These are phyloP conservation scores for Agrypnus murinus DNA, from an alignment of 2,888 invertebrate genomes.

Conservation along the genomic window DNA sequence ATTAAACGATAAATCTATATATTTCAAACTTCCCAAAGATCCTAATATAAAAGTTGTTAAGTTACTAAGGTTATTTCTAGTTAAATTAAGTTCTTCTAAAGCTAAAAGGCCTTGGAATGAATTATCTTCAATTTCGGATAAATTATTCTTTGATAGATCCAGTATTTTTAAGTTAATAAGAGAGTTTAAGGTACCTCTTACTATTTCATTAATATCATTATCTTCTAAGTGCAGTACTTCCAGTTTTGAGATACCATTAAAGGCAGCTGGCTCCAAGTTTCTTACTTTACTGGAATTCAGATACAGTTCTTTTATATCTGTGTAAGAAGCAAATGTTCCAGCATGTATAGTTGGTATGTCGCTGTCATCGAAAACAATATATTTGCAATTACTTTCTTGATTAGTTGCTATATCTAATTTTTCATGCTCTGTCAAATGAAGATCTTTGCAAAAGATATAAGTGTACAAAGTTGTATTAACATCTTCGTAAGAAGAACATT, in stretches of 20 bases:
- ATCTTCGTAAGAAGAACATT: too few relatives aligned
- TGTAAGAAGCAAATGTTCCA: conserved; percentile 6
- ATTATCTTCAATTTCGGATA: conserved; percentile 3
- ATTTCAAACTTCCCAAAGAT: background rate
- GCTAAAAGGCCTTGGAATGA: background rate
- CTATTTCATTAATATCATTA: conserved; percentile 12
- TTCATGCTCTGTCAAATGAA: too few relatives aligned
- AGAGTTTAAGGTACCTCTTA: conserved; percentile 10
- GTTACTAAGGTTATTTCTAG: background rate
- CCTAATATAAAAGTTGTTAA: background rate
- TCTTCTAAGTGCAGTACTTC: too few relatives aligned
- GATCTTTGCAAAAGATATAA: too few relatives aligned
- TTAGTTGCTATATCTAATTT: too few relatives aligned
- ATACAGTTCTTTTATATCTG: background rate
- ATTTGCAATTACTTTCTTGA: too few relatives aligned
- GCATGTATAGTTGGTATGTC: background rate
- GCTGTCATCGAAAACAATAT: conserved; percentile 16
- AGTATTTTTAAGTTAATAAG: background rate
- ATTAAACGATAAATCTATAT: conserved; percentile 17
- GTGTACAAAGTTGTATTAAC: too few relatives aligned
- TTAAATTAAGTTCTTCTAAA: background rate
- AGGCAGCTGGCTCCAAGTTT: conserved; percentile 25
- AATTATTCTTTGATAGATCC: conserved; percentile 4
- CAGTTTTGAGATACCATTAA: conserved; percentile 16
- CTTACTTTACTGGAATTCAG: conserved; percentile 6